Conservation (phyloP, 2,113 vertebrate genomes). For the Oreochromis spilurus region DNA sequence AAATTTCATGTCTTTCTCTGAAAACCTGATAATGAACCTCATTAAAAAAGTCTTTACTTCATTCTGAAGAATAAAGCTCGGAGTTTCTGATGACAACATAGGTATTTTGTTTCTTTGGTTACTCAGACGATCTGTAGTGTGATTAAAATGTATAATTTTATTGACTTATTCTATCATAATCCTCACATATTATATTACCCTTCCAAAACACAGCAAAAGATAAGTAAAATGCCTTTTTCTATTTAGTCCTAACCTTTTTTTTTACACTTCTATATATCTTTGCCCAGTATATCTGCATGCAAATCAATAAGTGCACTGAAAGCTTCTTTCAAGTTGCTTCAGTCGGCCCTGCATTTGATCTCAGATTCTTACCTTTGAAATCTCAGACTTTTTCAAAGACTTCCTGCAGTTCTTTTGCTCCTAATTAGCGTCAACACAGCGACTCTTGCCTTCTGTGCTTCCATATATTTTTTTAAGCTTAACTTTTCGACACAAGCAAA, state of each 20-base stretch:
- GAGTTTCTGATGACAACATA: not conserved
- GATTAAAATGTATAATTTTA: not conserved
- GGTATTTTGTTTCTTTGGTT: not conserved
- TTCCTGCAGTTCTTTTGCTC: not conserved
- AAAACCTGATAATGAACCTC: not conserved
- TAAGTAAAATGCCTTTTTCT: not conserved
- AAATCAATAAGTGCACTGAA: not conserved
- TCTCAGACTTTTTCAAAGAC: not conserved
- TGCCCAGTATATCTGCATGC: not conserved
- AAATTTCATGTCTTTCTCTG: not conserved
- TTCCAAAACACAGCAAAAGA: not conserved
- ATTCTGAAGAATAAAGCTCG: not conserved
- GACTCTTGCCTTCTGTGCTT: not conserved
- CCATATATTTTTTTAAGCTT: not conserved
- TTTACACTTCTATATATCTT: not conserved
- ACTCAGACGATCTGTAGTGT: not conserved
- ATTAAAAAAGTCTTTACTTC: not conserved
- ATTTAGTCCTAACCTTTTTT: not conserved
- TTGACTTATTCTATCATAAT: not conserved
- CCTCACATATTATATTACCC: not conserved
- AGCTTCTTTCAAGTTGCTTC: not conserved
- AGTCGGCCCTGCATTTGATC: not conserved
- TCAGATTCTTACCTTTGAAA: constrained; percentile 27
- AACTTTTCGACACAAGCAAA: not conserved
- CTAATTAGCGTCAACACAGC: constrained; percentile 29